Evolutionary conservation across 2,888 invertebrate genomes (phyloP), one percentile per base, ranked within the genome.

Genomic region (Idaea aversata): DNA sequence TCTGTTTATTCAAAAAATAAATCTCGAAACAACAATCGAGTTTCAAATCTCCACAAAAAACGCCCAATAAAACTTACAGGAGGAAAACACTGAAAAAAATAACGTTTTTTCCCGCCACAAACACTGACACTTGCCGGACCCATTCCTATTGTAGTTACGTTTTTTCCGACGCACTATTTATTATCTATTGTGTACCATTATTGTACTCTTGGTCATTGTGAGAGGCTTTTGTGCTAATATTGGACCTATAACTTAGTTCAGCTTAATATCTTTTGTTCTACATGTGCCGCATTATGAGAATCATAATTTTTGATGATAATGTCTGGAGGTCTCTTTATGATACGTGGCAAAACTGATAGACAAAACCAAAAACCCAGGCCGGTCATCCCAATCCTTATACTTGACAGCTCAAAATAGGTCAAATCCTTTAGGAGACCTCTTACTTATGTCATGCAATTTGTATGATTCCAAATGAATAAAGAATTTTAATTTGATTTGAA

Each of bases 171-270:
- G 66, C 76, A 76, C 79, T 82, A 84, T 86, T 84, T 85, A 84
- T 84, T 79, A 78, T 75, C 86, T 75, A 85, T 87, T 88, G 86
- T 87, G 75, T 67, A 67, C 71, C 62, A 62, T 72, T 67, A 69
- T 72, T 67, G 70, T 70, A 70, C 71, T 71, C 75, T 77, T 78
- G 75, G 78, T 79, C 81, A 82, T 82, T 85, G 85, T 83, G 75
- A 47, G 47, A 47, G 72, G 65, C 84, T 79, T 84, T 88, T 87
- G 85, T 87, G 84, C 81, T 81, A 81, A 83, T 89, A 89, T 88
- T 88, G 85, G 79, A 74, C 82, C 84, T 85, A 89, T 89, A 89
- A 89, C 84, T 88, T 84, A 84, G 78, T 82, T 72, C 74, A 70
- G 72, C 78, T 82, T 83, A 78, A 80, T 84, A 81, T 81, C 80